Percentiles rank a stretch among this genome's conserved stretches.
phyloP scores from a whole-genome alignment of 23 tunicate genomes.

The Corella eumyota region DNA sequence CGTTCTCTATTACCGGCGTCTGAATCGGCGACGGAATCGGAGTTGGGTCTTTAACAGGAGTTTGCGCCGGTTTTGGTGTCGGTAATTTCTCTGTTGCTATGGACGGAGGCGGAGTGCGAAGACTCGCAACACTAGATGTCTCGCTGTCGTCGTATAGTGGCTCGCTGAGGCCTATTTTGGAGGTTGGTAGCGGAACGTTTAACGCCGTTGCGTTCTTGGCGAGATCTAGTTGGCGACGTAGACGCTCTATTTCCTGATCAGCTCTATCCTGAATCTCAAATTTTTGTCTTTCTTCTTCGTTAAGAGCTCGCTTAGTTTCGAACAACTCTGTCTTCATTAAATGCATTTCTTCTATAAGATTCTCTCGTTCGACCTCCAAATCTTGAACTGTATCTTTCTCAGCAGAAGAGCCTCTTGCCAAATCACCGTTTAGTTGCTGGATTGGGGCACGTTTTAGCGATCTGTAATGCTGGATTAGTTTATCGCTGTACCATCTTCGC shows the following conservation, averaged over 20 bases:
- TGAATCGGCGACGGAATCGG: slow-evolving; percentile 3
- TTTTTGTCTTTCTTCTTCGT: slow-evolving; percentile 16
- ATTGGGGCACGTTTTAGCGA: slow-evolving; percentile 2
- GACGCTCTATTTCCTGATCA: slow-evolving; percentile 48
- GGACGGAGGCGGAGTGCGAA: slow-evolving; percentile 17
- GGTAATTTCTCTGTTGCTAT: neutral
- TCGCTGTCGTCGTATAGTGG: slow-evolving; percentile 42
- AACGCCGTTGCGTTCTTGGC: slow-evolving; percentile 9
- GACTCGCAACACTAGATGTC: slow-evolving; percentile 10
- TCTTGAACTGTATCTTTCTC: slow-evolving; percentile 2
- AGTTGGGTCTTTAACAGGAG: neutral
- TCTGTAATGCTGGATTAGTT: slow-evolving; percentile 24
- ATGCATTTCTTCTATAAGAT: slow-evolving; percentile 22
- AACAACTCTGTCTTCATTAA: slow-evolving; percentile 24
- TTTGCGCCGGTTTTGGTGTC: neutral
- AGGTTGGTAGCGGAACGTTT: neutral
- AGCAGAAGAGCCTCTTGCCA: neutral
- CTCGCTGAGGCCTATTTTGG: slow-evolving; percentile 13
- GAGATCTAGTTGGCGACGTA: slow-evolving; percentile 18
- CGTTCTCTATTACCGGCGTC: neutral
- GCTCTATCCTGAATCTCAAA: slow-evolving; percentile 47
- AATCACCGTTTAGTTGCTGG: too few relatives aligned
- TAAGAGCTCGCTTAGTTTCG: slow-evolving; percentile 13
- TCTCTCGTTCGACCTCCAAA: slow-evolving; percentile 14
- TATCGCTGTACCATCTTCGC: slow-evolving; percentile 73